phyloP scores from a whole-genome alignment of 2,113 vertebrate genomes.

The Paramormyrops kingsleyae region DNA sequence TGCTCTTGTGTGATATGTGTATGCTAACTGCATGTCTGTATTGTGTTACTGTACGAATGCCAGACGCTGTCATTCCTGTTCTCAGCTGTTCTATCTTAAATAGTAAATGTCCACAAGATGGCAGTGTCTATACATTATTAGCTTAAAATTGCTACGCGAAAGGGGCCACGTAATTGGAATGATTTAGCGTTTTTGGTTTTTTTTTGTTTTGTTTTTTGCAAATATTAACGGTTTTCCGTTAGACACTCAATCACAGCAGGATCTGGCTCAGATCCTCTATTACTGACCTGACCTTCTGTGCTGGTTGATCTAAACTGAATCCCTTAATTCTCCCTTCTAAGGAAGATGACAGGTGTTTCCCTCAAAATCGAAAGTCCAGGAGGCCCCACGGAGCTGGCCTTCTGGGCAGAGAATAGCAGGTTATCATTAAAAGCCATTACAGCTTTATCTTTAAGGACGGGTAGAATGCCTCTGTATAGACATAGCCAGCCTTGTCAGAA shows the following conservation, averaged over 20 bases:
- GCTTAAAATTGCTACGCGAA: background rate
- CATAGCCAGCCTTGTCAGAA: background rate
- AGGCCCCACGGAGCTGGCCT: background rate
- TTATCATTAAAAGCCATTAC: background rate
- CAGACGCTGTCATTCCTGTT: background rate
- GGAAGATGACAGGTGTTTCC: background rate
- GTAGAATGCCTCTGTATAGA: background rate
- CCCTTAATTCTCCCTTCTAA: background rate
- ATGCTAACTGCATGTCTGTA: background rate
- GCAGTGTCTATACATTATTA: slow-evolving; percentile 8
- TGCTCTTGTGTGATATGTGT: background rate
- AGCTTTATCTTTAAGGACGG: background rate
- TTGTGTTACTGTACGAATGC: background rate
- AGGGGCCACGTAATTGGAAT: background rate
- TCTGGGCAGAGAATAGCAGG: background rate
- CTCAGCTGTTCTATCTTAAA: background rate
- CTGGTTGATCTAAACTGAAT: background rate
- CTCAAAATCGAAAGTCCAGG: background rate
- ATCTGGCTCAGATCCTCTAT: background rate
- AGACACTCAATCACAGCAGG: background rate
- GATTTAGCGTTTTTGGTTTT: background rate
- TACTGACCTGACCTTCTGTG: background rate
- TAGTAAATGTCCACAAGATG: slow-evolving; percentile 6
- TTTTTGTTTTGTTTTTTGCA: too few species aligned
- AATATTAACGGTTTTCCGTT: background rate